Conservation (phyloP, 2,888 invertebrate genomes). For the Brenthis ino region DNA sequence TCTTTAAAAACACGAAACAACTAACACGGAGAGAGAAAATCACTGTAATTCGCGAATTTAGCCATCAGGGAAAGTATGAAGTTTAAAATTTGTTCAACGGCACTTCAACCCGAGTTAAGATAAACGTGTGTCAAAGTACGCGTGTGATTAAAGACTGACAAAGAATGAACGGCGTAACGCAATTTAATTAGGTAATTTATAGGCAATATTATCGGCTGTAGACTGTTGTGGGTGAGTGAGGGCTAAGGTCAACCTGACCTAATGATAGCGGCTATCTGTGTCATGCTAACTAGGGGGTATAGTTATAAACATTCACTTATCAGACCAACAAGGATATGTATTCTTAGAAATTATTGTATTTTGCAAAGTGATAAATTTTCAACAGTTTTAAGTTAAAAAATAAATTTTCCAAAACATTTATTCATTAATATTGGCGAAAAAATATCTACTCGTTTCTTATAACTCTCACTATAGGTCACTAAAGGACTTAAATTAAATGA, state of each 20-base stretch:
- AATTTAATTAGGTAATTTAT: slow-evolving; percentile 64
- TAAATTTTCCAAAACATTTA: too few species aligned
- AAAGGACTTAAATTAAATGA: too few species aligned
- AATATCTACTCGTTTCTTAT: too few species aligned
- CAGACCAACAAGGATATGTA: slow-evolving; percentile 43
- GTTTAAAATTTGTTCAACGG: slow-evolving; percentile 33
- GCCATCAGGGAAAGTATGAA: slow-evolving; percentile 62
- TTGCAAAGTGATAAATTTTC: not conserved
- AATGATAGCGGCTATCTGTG: slow-evolving; percentile 66
- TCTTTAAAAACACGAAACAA: slow-evolving; percentile 48
- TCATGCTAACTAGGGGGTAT: slow-evolving; percentile 73
- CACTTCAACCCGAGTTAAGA: slow-evolving; percentile 3
- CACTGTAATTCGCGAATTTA: slow-evolving; percentile 69
- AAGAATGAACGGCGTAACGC: slow-evolving; percentile 33
- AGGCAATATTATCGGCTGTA: slow-evolving; percentile 63
- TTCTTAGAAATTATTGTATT: not conserved
- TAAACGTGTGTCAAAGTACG: slow-evolving; percentile 41
- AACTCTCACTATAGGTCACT: too few species aligned
- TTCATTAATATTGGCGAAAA: too few species aligned
- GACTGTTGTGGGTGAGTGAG: slow-evolving; percentile 58
- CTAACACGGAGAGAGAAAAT: slow-evolving; percentile 72
- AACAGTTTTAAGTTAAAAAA: not conserved
- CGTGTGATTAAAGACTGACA: slow-evolving; percentile 49
- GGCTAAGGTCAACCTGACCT: slow-evolving; percentile 62
- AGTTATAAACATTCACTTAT: slow-evolving; percentile 52